Percentiles rank a stretch among this genome's conserved stretches.
phyloP scores from a whole-genome alignment of 2,888 invertebrate species.

The Lepidocyrtinus sp. region DNA sequence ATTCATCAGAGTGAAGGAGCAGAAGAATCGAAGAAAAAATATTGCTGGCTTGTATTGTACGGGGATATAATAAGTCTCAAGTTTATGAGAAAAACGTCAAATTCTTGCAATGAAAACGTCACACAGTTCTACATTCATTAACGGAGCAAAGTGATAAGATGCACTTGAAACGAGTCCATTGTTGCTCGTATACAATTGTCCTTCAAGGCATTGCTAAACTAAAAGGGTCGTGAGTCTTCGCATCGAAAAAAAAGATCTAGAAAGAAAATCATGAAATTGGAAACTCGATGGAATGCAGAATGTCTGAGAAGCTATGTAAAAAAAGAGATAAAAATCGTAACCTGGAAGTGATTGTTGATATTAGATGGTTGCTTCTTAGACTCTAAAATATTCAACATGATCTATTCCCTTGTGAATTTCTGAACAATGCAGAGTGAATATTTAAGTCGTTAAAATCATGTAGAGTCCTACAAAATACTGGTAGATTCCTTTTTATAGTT shows the following conservation, averaged over 20 bases:
- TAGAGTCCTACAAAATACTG: too few species aligned
- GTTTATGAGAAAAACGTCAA: too few species aligned
- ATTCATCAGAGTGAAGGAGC: neutral
- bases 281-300: neutral
- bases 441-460: too few species aligned
- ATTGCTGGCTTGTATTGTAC: neutral
- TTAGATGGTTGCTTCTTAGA: too few species aligned
- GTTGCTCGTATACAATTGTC: neutral
- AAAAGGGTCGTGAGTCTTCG: neutral
- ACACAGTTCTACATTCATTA: too few species aligned
- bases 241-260: neutral
- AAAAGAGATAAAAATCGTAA: too few species aligned
- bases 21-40: neutral
- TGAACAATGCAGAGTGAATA: too few species aligned
- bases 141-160: neutral
- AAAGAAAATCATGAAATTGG: neutral
- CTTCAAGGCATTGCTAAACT: neutral
- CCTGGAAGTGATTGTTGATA: too few species aligned
- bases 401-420: too few species aligned
- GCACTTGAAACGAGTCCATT: neutral
- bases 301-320: neutral
- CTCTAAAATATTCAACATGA: too few species aligned
- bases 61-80: neutral
- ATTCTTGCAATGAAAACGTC: too few species aligned
- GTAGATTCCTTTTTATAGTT: too few species aligned